These are phyloP conservation scores for Montipora foliosa DNA, from an alignment of 64 coral and sea anemone genomes.

Conservation along the genomic window DNA sequence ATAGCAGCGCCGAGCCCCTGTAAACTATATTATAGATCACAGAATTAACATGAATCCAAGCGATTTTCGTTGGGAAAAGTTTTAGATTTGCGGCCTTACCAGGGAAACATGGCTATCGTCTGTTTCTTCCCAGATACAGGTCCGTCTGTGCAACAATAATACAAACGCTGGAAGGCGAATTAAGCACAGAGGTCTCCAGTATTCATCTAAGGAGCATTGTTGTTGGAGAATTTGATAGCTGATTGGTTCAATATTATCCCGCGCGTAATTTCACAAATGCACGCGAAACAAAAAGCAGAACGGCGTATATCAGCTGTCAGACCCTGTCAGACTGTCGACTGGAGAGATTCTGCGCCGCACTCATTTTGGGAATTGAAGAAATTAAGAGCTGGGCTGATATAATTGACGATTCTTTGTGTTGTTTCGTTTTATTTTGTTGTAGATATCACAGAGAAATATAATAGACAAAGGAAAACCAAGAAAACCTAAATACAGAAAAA, in stretches of 20 bases:
- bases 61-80: neutral
- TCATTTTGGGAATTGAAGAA: no score
- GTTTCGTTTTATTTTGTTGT: no score
- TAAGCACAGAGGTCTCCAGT: conserved; percentile 61
- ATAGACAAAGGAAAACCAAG: no score
- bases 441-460: no score
- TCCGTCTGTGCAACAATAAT: conserved; percentile 61
- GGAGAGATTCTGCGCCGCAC: no score
- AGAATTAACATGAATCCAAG: neutral
- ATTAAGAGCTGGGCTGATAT: no score
- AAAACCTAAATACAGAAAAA: no score
- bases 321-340: neutral
- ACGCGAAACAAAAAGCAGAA: neutral
- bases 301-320: neutral
- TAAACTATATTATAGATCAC: conserved; percentile 22
- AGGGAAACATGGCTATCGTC: conserved; percentile 69
- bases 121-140: conserved; percentile 75
- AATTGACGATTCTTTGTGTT: no score
- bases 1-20: conserved; percentile 33
- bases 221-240: neutral
- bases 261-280: conserved; percentile 18
- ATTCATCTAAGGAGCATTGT: conserved; percentile 37
- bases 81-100: conserved; percentile 11
- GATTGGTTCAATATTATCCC: conserved; percentile 14
- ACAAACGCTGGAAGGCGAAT: conserved; percentile 43